Evolutionary conservation across 2,113 vertebrate species (phyloP), one percentile per base, ranked within the genome.

Genomic region (Himantopus leucocephalus): DNA sequence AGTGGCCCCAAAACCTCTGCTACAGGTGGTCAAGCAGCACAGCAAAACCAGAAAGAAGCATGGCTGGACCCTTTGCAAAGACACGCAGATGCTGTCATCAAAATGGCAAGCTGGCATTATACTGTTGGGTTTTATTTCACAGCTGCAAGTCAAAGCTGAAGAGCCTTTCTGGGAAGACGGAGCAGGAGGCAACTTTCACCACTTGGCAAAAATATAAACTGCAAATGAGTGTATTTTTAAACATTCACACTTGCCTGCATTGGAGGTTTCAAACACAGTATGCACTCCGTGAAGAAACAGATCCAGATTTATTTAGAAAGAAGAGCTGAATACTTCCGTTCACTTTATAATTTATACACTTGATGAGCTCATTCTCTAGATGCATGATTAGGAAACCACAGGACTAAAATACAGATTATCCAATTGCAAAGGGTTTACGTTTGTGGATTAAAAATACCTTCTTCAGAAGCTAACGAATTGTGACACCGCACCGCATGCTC

Each of bases 301-400:
- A 93, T 77, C 59, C 76, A 93, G 85, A 90, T 80, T 88, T 85
- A 83, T 92, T 90, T 62, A 76, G 88, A 95, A 92, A 94, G 94
- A 77, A 77, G 90, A 88, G 85, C 22, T 43, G 78, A 80, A 83
- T 39, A 29, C 76, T 96, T 95, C 70, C 29, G 15, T 64, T 74
- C 34, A 16, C 59, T 92, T 90, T 21, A 45, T n/a, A 92, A 74
- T 58, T 95, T 88, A 85, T 60, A 93, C 94, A 93, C 48, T 74
- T 82, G 67, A 90, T 92, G 88, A 96, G 70, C 55, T 97, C 92
- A 85, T 80, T 93, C 85, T 83, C 78, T 92, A 92, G 78, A 95
- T 93, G 87, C 66, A 77, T 9, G 26, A 95, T 94, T 96, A 94
- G 90, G 85, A 95, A 97, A 96, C 92, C 96, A 96, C 75, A 88